phyloP scores from a whole-genome alignment of 37 sponge, comb jelly and placozoan genomes.

The Halisarca cf. caerulea region DNA sequence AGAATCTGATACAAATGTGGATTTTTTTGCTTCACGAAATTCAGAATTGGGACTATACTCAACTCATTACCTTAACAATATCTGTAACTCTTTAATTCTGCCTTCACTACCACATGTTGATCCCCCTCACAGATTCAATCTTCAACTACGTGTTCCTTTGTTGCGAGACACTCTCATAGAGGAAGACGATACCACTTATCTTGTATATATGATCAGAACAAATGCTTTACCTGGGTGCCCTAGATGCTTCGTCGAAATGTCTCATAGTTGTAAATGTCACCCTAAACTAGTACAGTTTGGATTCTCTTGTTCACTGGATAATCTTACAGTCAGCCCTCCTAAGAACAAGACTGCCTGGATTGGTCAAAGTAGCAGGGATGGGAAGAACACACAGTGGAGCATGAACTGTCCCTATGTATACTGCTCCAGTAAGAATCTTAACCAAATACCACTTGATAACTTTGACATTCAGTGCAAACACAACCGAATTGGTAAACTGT shows the following conservation, averaged over 20 bases:
- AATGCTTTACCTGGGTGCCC: too few species aligned
- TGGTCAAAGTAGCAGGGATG: not conserved
- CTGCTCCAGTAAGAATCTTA: not conserved
- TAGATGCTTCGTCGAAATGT: too few species aligned
- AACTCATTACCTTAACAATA: not conserved
- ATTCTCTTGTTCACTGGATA: not conserved
- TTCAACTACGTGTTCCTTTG: too few species aligned
- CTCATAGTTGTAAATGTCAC: not conserved
- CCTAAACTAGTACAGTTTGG: not conserved
- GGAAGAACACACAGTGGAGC: too few species aligned
- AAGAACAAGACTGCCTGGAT: not conserved
- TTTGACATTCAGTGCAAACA: conserved; percentile 37
- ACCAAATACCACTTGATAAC: conserved; percentile 3
- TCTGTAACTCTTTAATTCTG: not conserved
- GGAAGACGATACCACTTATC: too few species aligned
- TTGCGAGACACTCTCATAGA: too few species aligned
- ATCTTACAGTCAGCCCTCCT: not conserved
- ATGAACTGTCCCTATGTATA: too few species aligned
- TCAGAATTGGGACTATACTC: not conserved
- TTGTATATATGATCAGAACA: too few species aligned
- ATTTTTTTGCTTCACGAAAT: too few species aligned
- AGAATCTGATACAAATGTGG: not conserved
- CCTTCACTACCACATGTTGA: not conserved
- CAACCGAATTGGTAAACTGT: conserved; percentile 39
- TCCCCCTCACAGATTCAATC: too few species aligned